Evolutionary conservation across 53 echinoderm and acorn worm genomes (phyloP).

Genomic region (Crossaster papposus): DNA sequence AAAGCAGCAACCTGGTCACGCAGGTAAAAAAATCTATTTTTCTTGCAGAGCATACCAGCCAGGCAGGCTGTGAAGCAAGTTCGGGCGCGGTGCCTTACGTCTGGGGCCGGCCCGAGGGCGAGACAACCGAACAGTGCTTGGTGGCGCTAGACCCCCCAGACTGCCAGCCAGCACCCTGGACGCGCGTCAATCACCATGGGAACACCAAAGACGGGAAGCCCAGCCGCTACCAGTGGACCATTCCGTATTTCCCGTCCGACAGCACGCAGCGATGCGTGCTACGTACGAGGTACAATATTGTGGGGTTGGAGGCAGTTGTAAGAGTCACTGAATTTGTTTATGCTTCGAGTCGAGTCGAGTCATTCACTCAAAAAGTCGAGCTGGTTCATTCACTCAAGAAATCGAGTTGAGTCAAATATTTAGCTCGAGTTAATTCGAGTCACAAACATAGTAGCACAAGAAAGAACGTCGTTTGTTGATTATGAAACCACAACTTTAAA

Average conservation of each 20-base stretch:
- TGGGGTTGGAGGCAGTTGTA: neutral
- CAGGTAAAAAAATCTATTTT: too few species aligned
- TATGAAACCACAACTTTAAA: too few species aligned
- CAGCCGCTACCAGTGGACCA: conserved; percentile 78
- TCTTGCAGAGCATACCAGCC: conserved; percentile 46
- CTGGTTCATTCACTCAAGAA: too few species aligned
- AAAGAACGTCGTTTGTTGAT: too few species aligned
- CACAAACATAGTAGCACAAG: too few species aligned
- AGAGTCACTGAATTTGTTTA: too few species aligned
- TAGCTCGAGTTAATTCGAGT: too few species aligned
- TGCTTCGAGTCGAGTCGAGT: too few species aligned
- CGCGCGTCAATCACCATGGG: conserved; percentile 90
- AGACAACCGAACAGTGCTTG: conserved; percentile 69
- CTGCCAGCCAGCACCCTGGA: conserved; percentile 93
- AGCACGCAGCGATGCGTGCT: conserved; percentile 74
- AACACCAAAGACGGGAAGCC: conserved; percentile 83
- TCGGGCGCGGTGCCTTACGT: conserved; percentile 61
- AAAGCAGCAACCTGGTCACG: too few species aligned
- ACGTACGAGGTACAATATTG: conserved; percentile 71
- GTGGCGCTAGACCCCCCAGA: conserved; percentile 89
- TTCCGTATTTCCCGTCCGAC: conserved; percentile 85
- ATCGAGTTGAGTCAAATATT: too few species aligned
- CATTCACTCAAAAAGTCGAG: too few species aligned
- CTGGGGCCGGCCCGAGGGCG: conserved; percentile 89
- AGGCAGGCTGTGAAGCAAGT: conserved; percentile 60